Evolutionary conservation across 2,113 vertebrate genomes (phyloP).

Genomic region (Myiagra hebetior): DNA sequence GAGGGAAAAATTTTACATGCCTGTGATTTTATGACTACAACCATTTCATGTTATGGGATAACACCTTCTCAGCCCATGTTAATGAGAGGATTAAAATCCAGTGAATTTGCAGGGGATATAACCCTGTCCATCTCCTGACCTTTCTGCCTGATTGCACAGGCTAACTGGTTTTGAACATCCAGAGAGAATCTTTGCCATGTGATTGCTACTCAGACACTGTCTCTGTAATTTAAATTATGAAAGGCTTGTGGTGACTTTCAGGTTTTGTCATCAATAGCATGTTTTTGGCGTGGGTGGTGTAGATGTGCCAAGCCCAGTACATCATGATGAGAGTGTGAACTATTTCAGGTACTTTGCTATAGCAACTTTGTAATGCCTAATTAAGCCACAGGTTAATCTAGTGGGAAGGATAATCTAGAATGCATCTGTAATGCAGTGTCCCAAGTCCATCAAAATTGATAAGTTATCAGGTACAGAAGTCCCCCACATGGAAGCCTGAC

Average conservation of each 20-base stretch:
- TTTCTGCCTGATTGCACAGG: conserved; percentile 1
- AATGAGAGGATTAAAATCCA: background rate
- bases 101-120: background rate
- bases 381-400: background rate
- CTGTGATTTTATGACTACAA: background rate
- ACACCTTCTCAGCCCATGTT: background rate
- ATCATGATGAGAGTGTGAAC: background rate
- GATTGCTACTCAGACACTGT: conserved; percentile 30
- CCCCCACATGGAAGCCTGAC: background rate
- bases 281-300: conserved; percentile 39
- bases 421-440: background rate
- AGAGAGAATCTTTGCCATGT: conserved; percentile 9
- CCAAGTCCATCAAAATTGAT: background rate
- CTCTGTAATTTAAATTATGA: conserved; percentile 62
- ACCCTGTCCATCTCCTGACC: background rate
- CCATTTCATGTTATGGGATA: background rate
- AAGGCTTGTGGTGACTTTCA: conserved; percentile 65
- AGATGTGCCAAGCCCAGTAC: conserved; percentile 4
- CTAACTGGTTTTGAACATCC: background rate
- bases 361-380: background rate
- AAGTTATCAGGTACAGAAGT: background rate
- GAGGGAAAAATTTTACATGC: background rate
- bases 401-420: background rate
- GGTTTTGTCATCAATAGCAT: conserved; percentile 62
- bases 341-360: conserved; percentile 29